These are phyloP conservation scores for Cydia pomonella DNA, from an alignment of 1,140 invertebrate genomes.

Conservation along the genomic window DNA sequence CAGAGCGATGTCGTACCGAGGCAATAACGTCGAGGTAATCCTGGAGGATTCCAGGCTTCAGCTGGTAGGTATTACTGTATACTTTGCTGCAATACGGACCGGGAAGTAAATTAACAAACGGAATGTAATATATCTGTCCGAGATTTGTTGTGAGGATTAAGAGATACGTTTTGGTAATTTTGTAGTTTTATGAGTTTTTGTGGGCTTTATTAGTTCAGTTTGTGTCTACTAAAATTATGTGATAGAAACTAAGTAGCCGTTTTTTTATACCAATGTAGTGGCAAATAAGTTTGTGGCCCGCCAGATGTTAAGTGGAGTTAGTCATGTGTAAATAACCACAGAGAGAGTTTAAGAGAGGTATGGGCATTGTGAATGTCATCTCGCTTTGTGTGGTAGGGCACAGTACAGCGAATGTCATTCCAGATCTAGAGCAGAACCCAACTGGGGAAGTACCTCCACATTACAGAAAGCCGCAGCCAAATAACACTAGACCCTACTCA, in stretches of 20 bases:
- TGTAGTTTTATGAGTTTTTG: slow-evolving; percentile 33
- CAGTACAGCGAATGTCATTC: no score
- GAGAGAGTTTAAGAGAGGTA: no score
- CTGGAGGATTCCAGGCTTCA: slow-evolving; percentile 56
- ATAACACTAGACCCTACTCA: no score
- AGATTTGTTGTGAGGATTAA: slow-evolving; percentile 45
- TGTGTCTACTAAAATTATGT: not conserved
- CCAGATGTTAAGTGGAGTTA: no score
- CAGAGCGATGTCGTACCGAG: slow-evolving; percentile 45
- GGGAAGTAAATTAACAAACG: slow-evolving; percentile 58
- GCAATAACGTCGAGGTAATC: slow-evolving; percentile 69
- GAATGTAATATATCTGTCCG: slow-evolving; percentile 53
- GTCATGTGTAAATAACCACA: no score
- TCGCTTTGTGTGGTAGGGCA: no score
- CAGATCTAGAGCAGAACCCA: no score
- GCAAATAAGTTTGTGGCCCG: not conserved
- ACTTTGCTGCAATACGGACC: slow-evolving; percentile 45
- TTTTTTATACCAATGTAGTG: not conserved
- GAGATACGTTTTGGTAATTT: slow-evolving; percentile 30
- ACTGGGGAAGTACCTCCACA: no score
- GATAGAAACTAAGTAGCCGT: not conserved
- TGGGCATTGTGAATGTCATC: no score
- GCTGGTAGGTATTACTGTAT: slow-evolving; percentile 56
- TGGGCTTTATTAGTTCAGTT: not conserved
- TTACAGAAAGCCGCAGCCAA: no score